phyloP scores from a whole-genome alignment of 2,797 vertebrate species.

The Microcaecilia unicolor region DNA sequence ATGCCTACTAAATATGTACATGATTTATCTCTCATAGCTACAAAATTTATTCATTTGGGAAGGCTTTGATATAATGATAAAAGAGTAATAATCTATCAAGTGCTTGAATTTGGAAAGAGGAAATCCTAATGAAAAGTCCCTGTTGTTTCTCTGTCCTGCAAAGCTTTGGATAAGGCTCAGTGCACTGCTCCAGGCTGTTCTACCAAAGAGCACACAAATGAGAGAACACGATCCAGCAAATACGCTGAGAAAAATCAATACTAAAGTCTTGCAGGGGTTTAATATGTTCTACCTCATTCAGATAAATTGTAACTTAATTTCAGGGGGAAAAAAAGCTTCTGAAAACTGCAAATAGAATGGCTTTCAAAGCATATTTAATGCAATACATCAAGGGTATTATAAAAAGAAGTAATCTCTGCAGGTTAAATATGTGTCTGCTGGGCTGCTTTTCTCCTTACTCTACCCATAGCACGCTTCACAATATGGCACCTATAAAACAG shows the following conservation, averaged over 20 bases:
- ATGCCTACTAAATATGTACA: neutral
- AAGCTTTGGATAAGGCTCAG: conserved; percentile 13
- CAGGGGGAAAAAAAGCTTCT: conserved; percentile 59
- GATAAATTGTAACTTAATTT: conserved; percentile 81
- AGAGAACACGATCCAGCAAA: conserved; percentile 58
- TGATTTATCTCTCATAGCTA: neutral
- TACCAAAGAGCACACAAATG: conserved; percentile 22
- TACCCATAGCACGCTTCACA: conserved; percentile 31
- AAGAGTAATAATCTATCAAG: neutral
- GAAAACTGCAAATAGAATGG: conserved; percentile 67
- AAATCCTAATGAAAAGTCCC: conserved; percentile 2
- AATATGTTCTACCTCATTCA: conserved; percentile 64
- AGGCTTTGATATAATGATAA: conserved; percentile 4
- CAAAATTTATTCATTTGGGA: neutral
- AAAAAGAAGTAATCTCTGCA: conserved; percentile 18
- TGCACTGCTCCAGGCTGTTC: conserved; percentile 8
- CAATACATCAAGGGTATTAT: conserved; percentile 16
- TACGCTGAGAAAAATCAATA: conserved; percentile 68
- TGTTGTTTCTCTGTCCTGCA: neutral
- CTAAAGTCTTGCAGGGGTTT: conserved; percentile 69
- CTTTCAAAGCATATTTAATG: conserved; percentile 52
- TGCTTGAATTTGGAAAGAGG: neutral
- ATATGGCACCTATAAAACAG: conserved; percentile 45
- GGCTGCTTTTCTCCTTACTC: conserved; percentile 20
- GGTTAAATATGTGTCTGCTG: conserved; percentile 19